phyloP scores from a whole-genome alignment of 2,888 invertebrate genomes.

The Alloscopus bannaensis region DNA sequence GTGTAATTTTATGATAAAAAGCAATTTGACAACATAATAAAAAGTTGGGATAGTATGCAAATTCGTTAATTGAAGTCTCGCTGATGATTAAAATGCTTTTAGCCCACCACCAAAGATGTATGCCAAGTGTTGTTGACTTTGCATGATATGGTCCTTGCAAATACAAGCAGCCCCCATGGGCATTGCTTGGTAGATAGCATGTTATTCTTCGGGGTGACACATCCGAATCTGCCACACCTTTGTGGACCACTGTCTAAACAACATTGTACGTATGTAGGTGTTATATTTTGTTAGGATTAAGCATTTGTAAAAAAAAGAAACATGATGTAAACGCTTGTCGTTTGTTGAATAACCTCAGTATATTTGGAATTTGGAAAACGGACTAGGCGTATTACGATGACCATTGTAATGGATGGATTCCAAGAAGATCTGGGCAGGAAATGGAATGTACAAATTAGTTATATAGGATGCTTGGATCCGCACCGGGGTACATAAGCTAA shows the following conservation, averaged over 20 bases:
- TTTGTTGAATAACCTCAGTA: constrained; percentile 24
- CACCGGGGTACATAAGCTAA: constrained; percentile 42
- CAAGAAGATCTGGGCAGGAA: constrained; percentile 20
- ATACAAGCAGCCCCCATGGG: constrained; percentile 29
- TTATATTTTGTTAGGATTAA: too few relatives aligned
- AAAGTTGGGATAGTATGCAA: neutral
- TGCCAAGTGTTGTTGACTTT: constrained; percentile 51
- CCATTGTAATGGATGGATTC: constrained; percentile 39
- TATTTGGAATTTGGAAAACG: constrained; percentile 58
- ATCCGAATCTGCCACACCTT: constrained; percentile 32
- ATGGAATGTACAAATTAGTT: constrained; percentile 55
- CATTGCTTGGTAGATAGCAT: constrained; percentile 47
- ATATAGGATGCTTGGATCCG: constrained; percentile 31
- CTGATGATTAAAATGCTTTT: too few relatives aligned
- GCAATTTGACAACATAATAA: neutral
- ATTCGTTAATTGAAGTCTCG: neutral
- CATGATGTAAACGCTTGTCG: too few relatives aligned
- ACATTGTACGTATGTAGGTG: constrained; percentile 37
- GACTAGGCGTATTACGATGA: constrained; percentile 4
- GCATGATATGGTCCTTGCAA: constrained; percentile 54
- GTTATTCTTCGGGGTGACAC: constrained; percentile 36
- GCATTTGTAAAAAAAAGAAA: neutral
- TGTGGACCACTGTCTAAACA: constrained; percentile 55
- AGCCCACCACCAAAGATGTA: constrained; percentile 31
- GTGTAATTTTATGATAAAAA: too few relatives aligned